phyloP scores from a whole-genome alignment of 2,888 invertebrate species.

The Lutraria lutraria region DNA sequence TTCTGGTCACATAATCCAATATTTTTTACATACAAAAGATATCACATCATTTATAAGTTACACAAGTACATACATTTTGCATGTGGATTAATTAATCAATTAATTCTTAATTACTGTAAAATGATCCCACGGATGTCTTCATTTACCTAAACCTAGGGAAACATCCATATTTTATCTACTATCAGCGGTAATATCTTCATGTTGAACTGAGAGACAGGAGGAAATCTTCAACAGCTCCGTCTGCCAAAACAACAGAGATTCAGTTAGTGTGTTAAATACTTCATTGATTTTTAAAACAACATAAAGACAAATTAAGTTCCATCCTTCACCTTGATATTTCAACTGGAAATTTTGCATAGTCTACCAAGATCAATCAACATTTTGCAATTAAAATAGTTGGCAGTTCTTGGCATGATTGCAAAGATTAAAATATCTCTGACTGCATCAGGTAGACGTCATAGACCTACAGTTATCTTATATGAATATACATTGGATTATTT shows the following conservation, averaged over 20 bases:
- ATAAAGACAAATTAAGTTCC: neutral
- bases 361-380: conserved; percentile 2
- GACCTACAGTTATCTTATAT: neutral
- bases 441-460: conserved; percentile 8
- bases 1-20: too few species aligned
- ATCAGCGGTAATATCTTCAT: neutral
- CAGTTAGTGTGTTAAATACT: neutral
- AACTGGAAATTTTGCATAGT: conserved; percentile 1
- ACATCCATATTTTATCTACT: neutral
- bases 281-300: neutral
- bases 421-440: conserved; percentile 15
- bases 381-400: conserved; percentile 16
- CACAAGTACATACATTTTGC: too few species aligned
- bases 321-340: conserved; percentile 18
- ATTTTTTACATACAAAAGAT: too few species aligned
- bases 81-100: too few species aligned
- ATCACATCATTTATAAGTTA: too few species aligned
- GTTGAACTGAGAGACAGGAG: neutral
- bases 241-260: conserved; percentile 14
- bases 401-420: conserved; percentile 24
- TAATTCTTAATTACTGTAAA: too few species aligned
- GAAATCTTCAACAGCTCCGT: neutral
- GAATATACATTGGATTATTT: neutral
- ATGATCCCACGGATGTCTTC: too few species aligned
- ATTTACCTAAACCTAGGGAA: neutral